phyloP scores from a whole-genome alignment of 2,113 vertebrate genomes.

The Poeciliopsis prolifica region DNA sequence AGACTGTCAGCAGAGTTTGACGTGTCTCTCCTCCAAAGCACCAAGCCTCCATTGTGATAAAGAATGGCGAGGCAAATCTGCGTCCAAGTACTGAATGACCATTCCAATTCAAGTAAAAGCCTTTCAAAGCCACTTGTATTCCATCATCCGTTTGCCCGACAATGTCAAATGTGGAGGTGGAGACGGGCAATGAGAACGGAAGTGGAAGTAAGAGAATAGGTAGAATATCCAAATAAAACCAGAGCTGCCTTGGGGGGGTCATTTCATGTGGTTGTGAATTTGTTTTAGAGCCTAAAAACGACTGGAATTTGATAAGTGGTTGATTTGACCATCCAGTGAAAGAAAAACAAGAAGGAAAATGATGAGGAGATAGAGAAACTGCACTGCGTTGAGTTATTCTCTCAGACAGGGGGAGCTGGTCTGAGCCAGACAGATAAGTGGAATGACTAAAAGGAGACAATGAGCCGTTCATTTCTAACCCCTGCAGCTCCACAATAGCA shows the following conservation, averaged over 20 bases:
- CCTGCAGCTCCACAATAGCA: constrained; percentile 67
- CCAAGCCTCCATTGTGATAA: constrained; percentile 55
- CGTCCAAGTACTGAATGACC: constrained; percentile 53
- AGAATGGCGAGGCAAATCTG: constrained; percentile 59
- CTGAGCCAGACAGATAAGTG: constrained; percentile 72
- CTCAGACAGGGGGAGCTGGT: constrained; percentile 50
- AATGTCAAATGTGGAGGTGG: constrained; percentile 56
- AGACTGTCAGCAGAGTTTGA: constrained; percentile 60
- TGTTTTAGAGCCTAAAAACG: constrained; percentile 53
- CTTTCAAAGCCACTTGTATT: constrained; percentile 53
- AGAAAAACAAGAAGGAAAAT: constrained; percentile 3
- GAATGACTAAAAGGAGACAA: constrained; percentile 73
- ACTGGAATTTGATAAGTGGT: constrained; percentile 66
- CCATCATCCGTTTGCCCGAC: constrained; percentile 65
- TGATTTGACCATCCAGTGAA: background rate
- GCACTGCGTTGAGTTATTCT: constrained; percentile 62
- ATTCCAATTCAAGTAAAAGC: constrained; percentile 53
- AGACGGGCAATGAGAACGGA: constrained; percentile 7
- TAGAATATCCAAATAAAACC: constrained; percentile 16
- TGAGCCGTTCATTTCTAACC: constrained; percentile 75
- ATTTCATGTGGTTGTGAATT: constrained; percentile 22
- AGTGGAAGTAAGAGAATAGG: background rate
- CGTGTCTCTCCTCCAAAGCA: constrained; percentile 55
- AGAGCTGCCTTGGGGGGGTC: constrained; percentile 31
- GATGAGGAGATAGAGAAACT: constrained; percentile 15